phyloP scores from a whole-genome alignment of 2,113 vertebrate species.

The Psittacula cyanocephala region DNA sequence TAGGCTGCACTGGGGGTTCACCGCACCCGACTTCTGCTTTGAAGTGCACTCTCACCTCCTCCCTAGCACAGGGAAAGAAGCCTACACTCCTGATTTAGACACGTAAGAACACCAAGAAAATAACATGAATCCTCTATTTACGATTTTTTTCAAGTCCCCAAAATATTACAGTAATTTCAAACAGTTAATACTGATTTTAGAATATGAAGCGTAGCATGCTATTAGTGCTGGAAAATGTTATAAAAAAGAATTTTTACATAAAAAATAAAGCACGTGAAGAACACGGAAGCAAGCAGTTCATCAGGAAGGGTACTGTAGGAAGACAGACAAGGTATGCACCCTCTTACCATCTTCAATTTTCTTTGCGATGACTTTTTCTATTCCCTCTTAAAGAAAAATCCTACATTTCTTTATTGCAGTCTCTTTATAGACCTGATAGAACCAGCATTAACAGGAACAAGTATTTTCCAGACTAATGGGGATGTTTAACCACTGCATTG shows the following conservation, averaged over 20 bases:
- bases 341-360: not conserved
- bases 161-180: not conserved
- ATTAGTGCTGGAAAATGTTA: not conserved
- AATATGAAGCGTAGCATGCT: not conserved
- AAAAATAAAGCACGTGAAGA: not conserved
- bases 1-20: not conserved
- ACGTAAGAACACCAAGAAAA: not conserved
- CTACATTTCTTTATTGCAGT: not conserved
- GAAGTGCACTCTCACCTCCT: not conserved
- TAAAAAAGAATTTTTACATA: not conserved
- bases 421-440: not conserved
- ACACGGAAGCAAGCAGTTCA: not conserved
- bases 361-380: not conserved
- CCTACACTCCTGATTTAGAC: not conserved
- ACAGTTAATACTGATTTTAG: not conserved
- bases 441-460: not conserved
- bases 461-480: not conserved
- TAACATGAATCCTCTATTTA: not conserved
- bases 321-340: fast-evolving
- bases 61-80: not conserved
- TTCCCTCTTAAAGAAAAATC: not conserved
- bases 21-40: not conserved
- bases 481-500: not conserved
- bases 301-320: not conserved
- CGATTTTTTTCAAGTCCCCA: not conserved